These are phyloP conservation scores for Oncorhynchus clarkii DNA, from an alignment of 2,113 vertebrate genomes.

Conservation along the genomic window DNA sequence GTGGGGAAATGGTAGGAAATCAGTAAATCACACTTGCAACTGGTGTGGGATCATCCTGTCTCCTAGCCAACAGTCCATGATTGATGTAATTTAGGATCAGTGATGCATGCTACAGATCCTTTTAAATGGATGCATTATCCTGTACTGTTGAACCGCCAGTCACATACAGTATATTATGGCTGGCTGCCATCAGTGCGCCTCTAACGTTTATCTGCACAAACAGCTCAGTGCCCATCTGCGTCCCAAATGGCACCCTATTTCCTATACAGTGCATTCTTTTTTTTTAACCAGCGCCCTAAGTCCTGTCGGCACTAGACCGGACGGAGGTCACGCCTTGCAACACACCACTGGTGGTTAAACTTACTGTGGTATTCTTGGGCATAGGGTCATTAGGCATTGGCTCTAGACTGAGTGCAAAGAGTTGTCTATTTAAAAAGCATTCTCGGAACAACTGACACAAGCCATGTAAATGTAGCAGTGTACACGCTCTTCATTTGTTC, in stretches of 20 bases:
- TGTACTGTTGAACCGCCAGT: background rate
- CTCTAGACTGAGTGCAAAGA: background rate
- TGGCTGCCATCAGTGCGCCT: background rate
- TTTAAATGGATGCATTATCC: background rate
- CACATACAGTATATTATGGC: background rate
- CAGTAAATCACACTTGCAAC: too few relatives aligned
- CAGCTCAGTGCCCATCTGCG: background rate
- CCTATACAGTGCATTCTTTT: too few relatives aligned
- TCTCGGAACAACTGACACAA: background rate
- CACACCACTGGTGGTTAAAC: background rate
- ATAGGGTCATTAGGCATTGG: slow-evolving; percentile 19
- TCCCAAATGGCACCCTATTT: background rate
- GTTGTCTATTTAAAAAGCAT: background rate
- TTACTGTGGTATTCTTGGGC: slow-evolving; percentile 7
- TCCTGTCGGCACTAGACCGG: background rate
- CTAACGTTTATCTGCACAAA: background rate
- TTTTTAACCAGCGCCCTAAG: background rate
- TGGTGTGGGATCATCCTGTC: too few relatives aligned
- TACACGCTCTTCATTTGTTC: background rate
- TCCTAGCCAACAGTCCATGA: too few relatives aligned
- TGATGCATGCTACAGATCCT: background rate
- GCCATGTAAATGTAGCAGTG: background rate
- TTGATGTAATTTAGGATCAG: background rate
- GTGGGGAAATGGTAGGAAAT: too few relatives aligned
- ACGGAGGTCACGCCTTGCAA: background rate